Percentiles rank a stretch among this genome's conserved stretches.
Evolutionary conservation across 2,113 vertebrate species (phyloP).

Genomic region (Burhinus oedicnemus): DNA sequence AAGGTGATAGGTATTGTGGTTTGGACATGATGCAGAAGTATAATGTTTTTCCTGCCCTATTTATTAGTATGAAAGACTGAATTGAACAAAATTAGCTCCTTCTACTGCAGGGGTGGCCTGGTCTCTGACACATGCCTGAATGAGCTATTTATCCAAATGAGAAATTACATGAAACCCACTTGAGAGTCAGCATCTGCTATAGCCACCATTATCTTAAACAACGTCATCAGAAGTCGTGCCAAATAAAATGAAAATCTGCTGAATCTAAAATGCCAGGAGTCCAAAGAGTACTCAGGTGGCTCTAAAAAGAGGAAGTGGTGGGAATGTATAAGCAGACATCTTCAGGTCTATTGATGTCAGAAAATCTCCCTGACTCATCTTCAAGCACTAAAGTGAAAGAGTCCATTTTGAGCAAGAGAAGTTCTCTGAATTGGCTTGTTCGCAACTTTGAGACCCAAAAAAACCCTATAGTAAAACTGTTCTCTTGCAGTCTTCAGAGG

Average conservation of each 20-base stretch:
- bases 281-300: neutral
- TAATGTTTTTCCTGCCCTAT: neutral
- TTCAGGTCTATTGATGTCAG: neutral
- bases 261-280: neutral
- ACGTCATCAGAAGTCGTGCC: neutral
- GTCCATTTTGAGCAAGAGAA: neutral
- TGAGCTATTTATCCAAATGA: slow-evolving; percentile 10
- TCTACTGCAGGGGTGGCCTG: slow-evolving; percentile 17
- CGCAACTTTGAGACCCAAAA: neutral
- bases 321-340: neutral
- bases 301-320: neutral
- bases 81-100: slow-evolving; percentile 20
- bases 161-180: slow-evolving; percentile 24
- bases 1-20: slow-evolving; percentile 11
- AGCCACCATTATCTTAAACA: neutral
- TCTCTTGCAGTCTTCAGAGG: neutral
- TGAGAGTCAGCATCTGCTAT: neutral
- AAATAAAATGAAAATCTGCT: slow-evolving; percentile 16
- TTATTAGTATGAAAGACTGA: slow-evolving; percentile 9
- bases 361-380: neutral
- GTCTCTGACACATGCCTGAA: neutral
- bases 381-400: neutral
- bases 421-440: neutral
- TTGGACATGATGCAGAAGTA: slow-evolving; percentile 17
- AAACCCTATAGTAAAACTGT: neutral